Conservation (phyloP, 2,797 vertebrate genomes). For the Chloroceryle inda region DNA sequence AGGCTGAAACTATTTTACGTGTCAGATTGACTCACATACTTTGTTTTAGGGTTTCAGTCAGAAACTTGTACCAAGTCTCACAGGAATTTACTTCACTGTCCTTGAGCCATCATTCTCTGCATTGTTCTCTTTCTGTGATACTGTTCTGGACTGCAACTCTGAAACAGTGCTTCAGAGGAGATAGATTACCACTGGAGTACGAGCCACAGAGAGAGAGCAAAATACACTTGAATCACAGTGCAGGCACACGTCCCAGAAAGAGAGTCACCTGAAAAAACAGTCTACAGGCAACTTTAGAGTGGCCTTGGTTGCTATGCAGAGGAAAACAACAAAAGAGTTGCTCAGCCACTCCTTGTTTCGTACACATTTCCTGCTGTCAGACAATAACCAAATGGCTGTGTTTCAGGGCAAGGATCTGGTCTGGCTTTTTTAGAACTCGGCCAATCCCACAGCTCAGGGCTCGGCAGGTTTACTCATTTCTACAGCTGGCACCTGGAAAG, state of each 20-base stretch:
- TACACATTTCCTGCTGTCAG: neutral
- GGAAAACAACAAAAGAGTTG: neutral
- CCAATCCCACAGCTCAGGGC: neutral
- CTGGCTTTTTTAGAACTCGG: neutral
- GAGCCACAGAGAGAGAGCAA: neutral
- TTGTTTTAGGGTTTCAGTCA: neutral
- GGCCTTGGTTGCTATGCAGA: neutral
- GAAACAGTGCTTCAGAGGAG: neutral
- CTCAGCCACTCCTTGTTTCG: conserved; percentile 38
- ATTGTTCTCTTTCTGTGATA: neutral
- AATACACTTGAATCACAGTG: neutral
- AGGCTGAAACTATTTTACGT: neutral
- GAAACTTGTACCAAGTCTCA: neutral
- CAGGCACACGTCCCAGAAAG: neutral
- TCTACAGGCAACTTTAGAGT: neutral
- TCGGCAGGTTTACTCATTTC: neutral
- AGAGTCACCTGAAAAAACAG: neutral
- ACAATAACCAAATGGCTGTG: neutral
- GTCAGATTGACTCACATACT: neutral
- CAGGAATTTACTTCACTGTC: neutral
- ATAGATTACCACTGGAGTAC: neutral
- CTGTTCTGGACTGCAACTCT: neutral
- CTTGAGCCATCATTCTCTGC: neutral
- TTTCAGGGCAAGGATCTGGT: conserved; percentile 5
- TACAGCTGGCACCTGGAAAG: neutral